These are phyloP conservation scores for Molossus alvarezi DNA, from an alignment of 2,797 vertebrate genomes.

Conservation along the genomic window DNA sequence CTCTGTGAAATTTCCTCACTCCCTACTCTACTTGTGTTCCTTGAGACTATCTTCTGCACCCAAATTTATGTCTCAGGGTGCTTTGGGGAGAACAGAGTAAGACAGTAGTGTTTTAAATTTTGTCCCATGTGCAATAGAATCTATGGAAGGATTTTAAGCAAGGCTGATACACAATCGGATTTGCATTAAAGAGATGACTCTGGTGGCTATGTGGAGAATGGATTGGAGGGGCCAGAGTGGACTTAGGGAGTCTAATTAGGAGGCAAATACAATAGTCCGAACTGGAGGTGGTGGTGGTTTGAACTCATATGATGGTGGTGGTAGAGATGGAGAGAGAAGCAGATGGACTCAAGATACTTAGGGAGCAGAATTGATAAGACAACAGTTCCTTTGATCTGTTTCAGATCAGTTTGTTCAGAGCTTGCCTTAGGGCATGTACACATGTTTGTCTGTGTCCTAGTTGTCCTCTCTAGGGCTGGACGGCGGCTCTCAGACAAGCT, in stretches of 20 bases:
- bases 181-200: slow-evolving; percentile 18
- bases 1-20: not conserved
- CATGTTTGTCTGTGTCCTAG: not conserved
- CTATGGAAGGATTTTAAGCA: not conserved
- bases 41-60: not conserved
- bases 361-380: slow-evolving; percentile 5
- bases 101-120: not conserved
- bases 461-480: not conserved
- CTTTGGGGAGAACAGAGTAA: not conserved
- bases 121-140: not conserved
- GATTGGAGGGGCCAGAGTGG: not conserved
- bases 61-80: not conserved
- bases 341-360: not conserved
- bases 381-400: not conserved
- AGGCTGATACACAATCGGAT: not conserved
- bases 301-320: not conserved
- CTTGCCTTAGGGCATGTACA: not conserved
- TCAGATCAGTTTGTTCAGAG: not conserved
- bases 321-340: slow-evolving; percentile 32
- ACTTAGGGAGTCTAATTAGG: not conserved
- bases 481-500: not conserved
- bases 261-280: not conserved
- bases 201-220: not conserved
- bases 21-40: not conserved
- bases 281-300: slow-evolving; percentile 9